Base-by-base conservation (phyloP, 2,113 vertebrate genomes). In the Semnopithecus entellus region DNA sequence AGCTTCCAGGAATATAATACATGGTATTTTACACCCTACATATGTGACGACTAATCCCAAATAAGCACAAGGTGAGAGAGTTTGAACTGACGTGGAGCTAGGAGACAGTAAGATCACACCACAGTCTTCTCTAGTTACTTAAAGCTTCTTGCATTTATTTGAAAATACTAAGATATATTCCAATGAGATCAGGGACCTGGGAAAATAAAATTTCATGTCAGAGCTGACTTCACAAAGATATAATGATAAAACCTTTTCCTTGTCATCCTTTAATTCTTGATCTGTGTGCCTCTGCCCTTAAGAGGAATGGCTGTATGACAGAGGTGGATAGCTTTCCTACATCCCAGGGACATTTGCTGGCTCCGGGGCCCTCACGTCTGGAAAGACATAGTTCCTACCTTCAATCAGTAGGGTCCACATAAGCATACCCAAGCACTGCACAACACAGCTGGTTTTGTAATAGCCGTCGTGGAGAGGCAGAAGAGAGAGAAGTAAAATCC, bases 281-380 rank as follows among this genome's bases (percentile, higher is more conserved):
- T 27, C 40, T 30, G 9, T 72, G 57, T 40, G 38, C 12, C 30
- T 81, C 9, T 14, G 13, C 7, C 12, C 0, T 30, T 9, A 4
- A 81, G 38, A 50, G 27, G 40, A 68, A 59, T 0, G 43, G 11
- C 5, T 8, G 0, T 6, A 5, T 14, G 0, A 8, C 61, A 3
- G 8, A 35, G 7, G 9, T 3, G 5, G 3, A 7, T 0, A 5
- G 0, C 7, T 40, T 13, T 35, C n/a, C 61, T 14, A 13, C 5
- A 2, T 30, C 18, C 32, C 3, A 14, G 13, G 35, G 27, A 16
- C 11, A 2, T 10, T 30, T 5, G 18, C 32, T 68, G 66, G 22
- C 23, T 66, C 52, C 1, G 11, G 40, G 7, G 12, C 1, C 17
- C 48, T 3, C 14, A 13, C 2, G 0, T 8, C 25, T 1, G 6